These are phyloP conservation scores for Drosophila greeni DNA, from an alignment of 2,888 invertebrate genomes.

Conservation along the genomic window DNA sequence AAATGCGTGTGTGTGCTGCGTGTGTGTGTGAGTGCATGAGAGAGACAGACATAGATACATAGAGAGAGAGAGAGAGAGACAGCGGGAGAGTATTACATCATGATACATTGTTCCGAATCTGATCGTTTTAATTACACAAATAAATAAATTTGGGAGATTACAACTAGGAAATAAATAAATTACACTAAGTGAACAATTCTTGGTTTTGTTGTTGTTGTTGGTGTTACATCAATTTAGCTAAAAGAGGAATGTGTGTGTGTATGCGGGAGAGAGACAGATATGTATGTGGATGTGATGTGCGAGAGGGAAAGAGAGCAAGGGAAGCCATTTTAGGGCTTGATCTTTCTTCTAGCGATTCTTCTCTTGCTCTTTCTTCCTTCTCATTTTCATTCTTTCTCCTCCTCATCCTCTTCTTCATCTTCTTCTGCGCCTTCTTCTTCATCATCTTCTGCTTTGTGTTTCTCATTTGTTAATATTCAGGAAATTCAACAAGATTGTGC, in stretches of 20 bases:
- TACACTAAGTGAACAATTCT: constrained; percentile 69
- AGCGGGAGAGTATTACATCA: constrained; percentile 33
- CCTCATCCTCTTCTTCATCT: constrained; percentile 21
- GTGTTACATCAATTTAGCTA: constrained; percentile 57
- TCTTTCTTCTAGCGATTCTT: constrained; percentile 4
- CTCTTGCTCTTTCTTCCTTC: constrained; percentile 36
- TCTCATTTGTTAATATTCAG: constrained; percentile 25
- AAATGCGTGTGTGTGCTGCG: constrained; percentile 10
- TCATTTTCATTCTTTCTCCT: constrained; percentile 26
- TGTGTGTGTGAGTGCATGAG: constrained; percentile 32
- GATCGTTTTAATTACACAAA: constrained; percentile 53
- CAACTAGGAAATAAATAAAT: constrained; percentile 72
- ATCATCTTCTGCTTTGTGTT: constrained; percentile 36
- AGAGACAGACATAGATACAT: constrained; percentile 51
- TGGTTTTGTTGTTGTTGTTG: constrained; percentile 41
- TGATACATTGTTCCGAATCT: constrained; percentile 59
- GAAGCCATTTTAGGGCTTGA: constrained; percentile 19
- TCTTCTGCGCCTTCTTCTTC: constrained; percentile 28
- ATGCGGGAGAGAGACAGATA: constrained; percentile 21
- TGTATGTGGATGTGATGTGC: constrained; percentile 13
- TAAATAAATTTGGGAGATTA: constrained; percentile 56
- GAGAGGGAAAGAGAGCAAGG: constrained; percentile 25
- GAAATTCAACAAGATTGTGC: constrained; percentile 60
- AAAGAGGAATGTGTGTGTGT: constrained; percentile 27
- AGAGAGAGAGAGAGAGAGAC: constrained; percentile 32